Percentiles rank a stretch among this genome's conserved stretches.
Evolutionary conservation across 2,113 vertebrate species (phyloP).

Genomic region (Corapipo altera): DNA sequence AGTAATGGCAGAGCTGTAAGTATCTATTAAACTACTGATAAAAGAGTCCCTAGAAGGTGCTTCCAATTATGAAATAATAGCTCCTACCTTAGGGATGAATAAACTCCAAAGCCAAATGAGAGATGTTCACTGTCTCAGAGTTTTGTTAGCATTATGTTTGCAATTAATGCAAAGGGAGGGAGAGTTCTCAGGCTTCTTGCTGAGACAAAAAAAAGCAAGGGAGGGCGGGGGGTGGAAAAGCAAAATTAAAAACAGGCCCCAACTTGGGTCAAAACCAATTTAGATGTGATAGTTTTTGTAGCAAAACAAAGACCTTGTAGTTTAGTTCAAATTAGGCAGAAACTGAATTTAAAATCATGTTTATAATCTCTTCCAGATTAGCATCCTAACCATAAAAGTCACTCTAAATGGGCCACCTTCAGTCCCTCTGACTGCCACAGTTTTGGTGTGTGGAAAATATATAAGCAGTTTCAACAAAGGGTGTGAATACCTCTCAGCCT

Average conservation of each 20-base stretch:
- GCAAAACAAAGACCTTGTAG: background rate
- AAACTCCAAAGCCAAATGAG: constrained; percentile 33
- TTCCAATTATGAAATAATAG: constrained; percentile 20
- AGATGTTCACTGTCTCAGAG: background rate
- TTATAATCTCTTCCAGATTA: background rate
- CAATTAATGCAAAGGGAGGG: background rate
- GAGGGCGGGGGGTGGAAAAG: background rate
- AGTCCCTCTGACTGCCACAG: background rate
- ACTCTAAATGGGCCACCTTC: background rate
- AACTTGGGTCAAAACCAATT: constrained; percentile 11
- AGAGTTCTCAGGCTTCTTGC: background rate
- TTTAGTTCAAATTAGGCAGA: constrained; percentile 24
- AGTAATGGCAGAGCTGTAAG: background rate
- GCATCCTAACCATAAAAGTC: background rate
- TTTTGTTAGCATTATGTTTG: background rate
- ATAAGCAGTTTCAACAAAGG: constrained; percentile 10
- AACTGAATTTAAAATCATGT: background rate
- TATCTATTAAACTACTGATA: background rate
- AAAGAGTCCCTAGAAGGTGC: constrained; percentile 25
- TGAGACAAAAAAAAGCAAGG: background rate
- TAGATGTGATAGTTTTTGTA: background rate
- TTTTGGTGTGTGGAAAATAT: background rate
- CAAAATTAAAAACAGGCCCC: background rate
- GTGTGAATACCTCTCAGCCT: background rate
- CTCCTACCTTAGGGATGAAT: constrained; percentile 40